These are phyloP conservation scores for Paramuricea clavata DNA, from an alignment of 92 coral and sea anemone species.

Conservation along the genomic window DNA sequence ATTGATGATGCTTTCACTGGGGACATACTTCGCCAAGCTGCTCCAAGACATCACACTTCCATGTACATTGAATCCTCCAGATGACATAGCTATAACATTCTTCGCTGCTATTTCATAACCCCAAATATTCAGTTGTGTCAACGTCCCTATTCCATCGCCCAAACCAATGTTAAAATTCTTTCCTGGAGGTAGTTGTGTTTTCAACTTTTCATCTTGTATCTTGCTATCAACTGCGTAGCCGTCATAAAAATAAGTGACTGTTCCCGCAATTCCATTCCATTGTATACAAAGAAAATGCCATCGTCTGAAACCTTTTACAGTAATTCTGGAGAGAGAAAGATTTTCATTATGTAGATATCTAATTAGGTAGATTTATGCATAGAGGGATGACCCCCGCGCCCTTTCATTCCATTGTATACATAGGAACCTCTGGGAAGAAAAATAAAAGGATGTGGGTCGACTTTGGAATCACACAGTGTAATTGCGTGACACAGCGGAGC, in stretches of 20 bases:
- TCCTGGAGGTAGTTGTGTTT: not conserved
- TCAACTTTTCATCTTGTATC: not conserved
- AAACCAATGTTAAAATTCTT: not conserved
- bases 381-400: too few species aligned
- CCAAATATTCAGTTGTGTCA: constrained; percentile 4
- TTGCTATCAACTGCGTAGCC: not conserved
- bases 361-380: too few species aligned
- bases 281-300: not conserved
- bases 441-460: too few species aligned
- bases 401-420: too few species aligned
- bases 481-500: too few species aligned
- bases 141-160: not conserved
- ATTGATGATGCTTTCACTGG: not conserved
- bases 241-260: not conserved
- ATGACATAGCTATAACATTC: not conserved
- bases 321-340: not conserved
- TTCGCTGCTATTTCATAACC: not conserved
- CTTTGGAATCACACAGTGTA: too few species aligned
- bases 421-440: too few species aligned
- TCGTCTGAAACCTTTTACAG: not conserved
- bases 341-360: too few species aligned
- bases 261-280: not conserved
- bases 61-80: constrained; percentile 8
- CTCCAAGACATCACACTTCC: constrained; percentile 2
- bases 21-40: not conserved